phyloP scores from a whole-genome alignment of 2,113 vertebrate species.

The Tor tambroides region DNA sequence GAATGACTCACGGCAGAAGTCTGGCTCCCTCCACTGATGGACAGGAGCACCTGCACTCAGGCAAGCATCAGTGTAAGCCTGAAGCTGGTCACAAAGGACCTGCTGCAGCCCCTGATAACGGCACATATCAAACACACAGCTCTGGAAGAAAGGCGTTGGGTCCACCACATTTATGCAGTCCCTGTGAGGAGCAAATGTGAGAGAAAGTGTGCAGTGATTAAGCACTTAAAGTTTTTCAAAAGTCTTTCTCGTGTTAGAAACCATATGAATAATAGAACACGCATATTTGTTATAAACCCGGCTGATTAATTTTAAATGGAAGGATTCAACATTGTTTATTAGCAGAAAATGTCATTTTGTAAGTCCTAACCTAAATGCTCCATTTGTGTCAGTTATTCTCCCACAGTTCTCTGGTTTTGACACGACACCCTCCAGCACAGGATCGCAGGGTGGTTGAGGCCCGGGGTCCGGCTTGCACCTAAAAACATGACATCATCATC shows the following conservation, averaged over 20 bases:
- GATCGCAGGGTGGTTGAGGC: constrained; percentile 73
- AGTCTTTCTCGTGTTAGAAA: not conserved
- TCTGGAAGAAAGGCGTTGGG: constrained; percentile 74
- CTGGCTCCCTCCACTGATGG: constrained; percentile 76
- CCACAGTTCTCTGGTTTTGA: constrained; percentile 77
- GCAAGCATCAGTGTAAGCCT: constrained; percentile 79
- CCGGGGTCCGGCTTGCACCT: constrained; percentile 72
- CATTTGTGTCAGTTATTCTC: constrained; percentile 66
- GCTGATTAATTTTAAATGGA: not conserved
- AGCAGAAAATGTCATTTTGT: not conserved
- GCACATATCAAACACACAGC: constrained; percentile 82
- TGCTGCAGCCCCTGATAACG: constrained; percentile 71
- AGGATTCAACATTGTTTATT: not conserved
- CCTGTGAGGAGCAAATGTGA: constrained; percentile 60
- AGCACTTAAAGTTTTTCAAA: not conserved
- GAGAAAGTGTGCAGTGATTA: not conserved
- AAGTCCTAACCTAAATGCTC: constrained; percentile 76
- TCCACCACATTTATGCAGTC: constrained; percentile 75
- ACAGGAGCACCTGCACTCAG: constrained; percentile 74
- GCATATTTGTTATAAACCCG: too few species aligned
- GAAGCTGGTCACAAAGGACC: constrained; percentile 79
- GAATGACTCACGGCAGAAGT: constrained; percentile 80
- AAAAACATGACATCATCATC: constrained; percentile 1
- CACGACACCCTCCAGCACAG: constrained; percentile 68
- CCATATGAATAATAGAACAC: not conserved